Base-by-base conservation (phyloP, 35 echinoderm and acorn worm genomes). In the Lytechinus pictus region DNA sequence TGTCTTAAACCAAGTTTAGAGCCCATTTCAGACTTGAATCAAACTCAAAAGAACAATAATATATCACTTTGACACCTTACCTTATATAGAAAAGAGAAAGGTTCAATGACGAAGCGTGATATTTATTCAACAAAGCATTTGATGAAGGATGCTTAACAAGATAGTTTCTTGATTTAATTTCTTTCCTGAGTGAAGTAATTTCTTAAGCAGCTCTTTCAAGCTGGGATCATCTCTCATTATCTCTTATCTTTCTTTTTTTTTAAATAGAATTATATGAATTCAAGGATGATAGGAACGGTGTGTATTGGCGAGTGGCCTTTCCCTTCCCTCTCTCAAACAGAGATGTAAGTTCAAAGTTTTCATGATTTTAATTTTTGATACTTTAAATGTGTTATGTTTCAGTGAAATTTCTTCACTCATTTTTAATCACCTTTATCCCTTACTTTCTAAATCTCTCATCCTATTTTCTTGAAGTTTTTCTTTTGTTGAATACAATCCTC, bases 241-340 rank as follows among this genome's bases (percentile, higher is more conserved):
- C 56, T 58, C 56, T 10, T 54, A 61, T 94, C 33, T 53, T n/a
- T 87, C 54, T 29, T 58, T 58, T 87, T 6, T 71, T 88, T 9
- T 87, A 51, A 94, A 24, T 89, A 99, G 98, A 97, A 91, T 91
- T 99, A 52, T 95, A 97, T 92, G 54, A 94, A 95, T 58, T 99
- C 55, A 87, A 87, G 28, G 97, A 86, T 55, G 89, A 44, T 11
- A 97, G 94, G 89, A 91, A 55, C 4, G 98, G 98, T 27, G 94
- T 99, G 28, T 99, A 99, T 89, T 99, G 98, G 98, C 89, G 95
- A 94, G 97, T 97, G 10, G 96, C 98, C 29, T 99, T 95, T 66
- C 98, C 98, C 54, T 99, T 99, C 52, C 98, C 98, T 94, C 96
- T 99, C 94, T 98, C 96, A 92, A 98, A 98, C 28, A 97, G 98